Base-by-base conservation (phyloP, 2,888 invertebrate genomes). In the Meiosimyza decipiens region DNA sequence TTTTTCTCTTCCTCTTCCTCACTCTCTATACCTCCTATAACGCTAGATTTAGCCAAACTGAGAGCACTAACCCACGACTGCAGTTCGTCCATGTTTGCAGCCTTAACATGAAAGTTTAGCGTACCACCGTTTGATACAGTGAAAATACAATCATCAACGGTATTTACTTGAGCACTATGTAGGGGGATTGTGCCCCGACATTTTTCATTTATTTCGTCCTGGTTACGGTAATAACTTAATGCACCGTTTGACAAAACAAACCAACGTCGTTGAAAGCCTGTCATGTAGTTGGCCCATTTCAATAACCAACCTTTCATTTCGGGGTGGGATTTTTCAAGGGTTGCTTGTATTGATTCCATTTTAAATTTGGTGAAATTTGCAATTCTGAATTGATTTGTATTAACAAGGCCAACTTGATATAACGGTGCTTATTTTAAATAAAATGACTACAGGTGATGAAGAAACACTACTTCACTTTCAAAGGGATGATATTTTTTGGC, bases 271-370 rank as follows among this genome's bases (percentile, higher is more conserved):
- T 99, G 98, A 88, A 99, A 99, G 82, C 99, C 96, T 89, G 98
- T 97, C 77, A 99, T 90, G 88, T 99, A 99, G 89, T 99, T 99
- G 76, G 99, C 99, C 99, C 99, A 99, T 88, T 99, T 99, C 85
- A 96, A 94, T 55, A 99, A 91, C 97, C 98, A 99, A 76, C 98
- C 99, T 76, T 87, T 87, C 87, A 87, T 87, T 81, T 87, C 85
- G 52, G 87, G 87, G 79, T 86, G 82, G 54, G 51, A 65, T 68
- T 78, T 77, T 28, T 78, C 81, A 28, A 73, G 78, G 67, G 75
- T 77, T 65, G 77, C 74, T 73, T 76, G 78, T 62, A 71, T 57
- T 52, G 76, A 77, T 40, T 81, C 83, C 75, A 79, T 78, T 28
- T 28, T 28, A 28, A 28, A 3, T 28, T 0, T 28, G 28, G 22